Percentiles rank a stretch among this genome's conserved stretches.
Conservation (phyloP, 92 coral and sea anemone species). For the Epizoanthus stellaris region DNA sequence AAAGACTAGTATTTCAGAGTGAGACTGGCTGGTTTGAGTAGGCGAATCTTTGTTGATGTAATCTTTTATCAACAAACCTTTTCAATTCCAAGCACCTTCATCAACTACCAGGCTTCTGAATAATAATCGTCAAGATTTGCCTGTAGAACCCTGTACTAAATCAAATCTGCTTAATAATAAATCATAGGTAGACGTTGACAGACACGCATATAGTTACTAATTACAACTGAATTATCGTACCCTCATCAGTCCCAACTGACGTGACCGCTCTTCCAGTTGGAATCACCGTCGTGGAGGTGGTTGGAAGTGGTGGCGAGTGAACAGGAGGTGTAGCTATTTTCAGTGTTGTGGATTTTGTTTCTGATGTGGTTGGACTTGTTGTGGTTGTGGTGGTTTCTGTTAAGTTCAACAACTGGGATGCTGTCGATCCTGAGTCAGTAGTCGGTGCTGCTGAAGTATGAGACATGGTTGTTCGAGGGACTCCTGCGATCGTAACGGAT, state of each 20-base stretch:
- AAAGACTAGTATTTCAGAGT: too few species aligned
- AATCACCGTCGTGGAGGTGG: neutral
- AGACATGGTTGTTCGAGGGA: constrained; percentile 19
- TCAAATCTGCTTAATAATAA: too few species aligned
- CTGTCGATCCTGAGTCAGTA: constrained; percentile 8
- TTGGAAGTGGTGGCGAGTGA: neutral
- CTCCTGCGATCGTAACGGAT: neutral
- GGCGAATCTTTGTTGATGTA: too few species aligned
- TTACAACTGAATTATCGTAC: neutral
- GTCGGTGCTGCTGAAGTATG: neutral
- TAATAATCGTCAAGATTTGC: too few species aligned
- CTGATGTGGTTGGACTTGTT: neutral
- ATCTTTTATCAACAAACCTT: too few species aligned
- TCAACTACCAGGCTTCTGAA: too few species aligned
- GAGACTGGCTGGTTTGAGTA: too few species aligned
- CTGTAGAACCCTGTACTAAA: too few species aligned
- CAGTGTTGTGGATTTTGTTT: neutral
- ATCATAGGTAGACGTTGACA: too few species aligned
- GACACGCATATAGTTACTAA: too few species aligned
- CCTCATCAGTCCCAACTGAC: constrained; percentile 3
- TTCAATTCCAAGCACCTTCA: too few species aligned
- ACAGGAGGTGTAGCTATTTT: constrained; percentile 1
- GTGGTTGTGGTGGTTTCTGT: neutral
- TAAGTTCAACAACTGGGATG: neutral
- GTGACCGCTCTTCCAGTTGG: constrained; percentile 11